Conservation (phyloP, 2,888 invertebrate species). For the Rapana venosa region DNA sequence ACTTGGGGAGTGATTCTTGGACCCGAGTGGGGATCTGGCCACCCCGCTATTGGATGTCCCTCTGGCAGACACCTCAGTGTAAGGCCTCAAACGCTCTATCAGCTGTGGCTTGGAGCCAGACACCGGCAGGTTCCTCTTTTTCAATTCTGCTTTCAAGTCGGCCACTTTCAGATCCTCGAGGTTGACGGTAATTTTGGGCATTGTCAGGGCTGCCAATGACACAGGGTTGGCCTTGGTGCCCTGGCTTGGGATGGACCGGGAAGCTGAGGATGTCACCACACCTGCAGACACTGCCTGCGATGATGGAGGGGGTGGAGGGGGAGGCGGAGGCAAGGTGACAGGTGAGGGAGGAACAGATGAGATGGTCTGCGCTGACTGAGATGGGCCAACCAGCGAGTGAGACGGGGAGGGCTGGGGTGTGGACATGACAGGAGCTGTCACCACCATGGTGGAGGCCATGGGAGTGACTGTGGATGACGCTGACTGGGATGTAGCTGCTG, state of each 20-base stretch:
- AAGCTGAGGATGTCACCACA: constrained; percentile 32
- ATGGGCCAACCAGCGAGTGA: constrained; percentile 32
- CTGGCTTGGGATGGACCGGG: constrained; percentile 39
- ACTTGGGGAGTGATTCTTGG: constrained; percentile 39
- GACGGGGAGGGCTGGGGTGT: constrained; percentile 49
- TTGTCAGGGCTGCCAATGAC: constrained; percentile 44
- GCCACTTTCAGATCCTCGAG: constrained; percentile 97
- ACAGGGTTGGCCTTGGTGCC: constrained; percentile 45
- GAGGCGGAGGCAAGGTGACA: constrained; percentile 46
- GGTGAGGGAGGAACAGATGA: constrained; percentile 60
- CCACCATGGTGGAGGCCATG: constrained; percentile 51
- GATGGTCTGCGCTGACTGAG: constrained; percentile 46
- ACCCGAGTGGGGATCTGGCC: neutral
- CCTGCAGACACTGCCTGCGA: constrained; percentile 44
- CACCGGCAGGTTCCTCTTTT: constrained; percentile 94
- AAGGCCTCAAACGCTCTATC: constrained; percentile 90
- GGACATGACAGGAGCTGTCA: constrained; percentile 56
- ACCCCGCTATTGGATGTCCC: constrained; percentile 20
- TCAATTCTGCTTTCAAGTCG: constrained; percentile 95
- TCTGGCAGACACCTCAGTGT: constrained; percentile 70
- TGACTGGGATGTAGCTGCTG: constrained; percentile 25
- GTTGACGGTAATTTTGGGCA: constrained; percentile 79
- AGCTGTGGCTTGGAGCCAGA: constrained; percentile 97
- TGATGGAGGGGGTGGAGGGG: constrained; percentile 43
- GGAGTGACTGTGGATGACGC: constrained; percentile 29